A percentile compares a stretch with the other conserved stretches of the same genome.
These are phyloP conservation scores for Nycticryphes semicollaris DNA, from an alignment of 2,113 vertebrate genomes.

Conservation along the genomic window DNA sequence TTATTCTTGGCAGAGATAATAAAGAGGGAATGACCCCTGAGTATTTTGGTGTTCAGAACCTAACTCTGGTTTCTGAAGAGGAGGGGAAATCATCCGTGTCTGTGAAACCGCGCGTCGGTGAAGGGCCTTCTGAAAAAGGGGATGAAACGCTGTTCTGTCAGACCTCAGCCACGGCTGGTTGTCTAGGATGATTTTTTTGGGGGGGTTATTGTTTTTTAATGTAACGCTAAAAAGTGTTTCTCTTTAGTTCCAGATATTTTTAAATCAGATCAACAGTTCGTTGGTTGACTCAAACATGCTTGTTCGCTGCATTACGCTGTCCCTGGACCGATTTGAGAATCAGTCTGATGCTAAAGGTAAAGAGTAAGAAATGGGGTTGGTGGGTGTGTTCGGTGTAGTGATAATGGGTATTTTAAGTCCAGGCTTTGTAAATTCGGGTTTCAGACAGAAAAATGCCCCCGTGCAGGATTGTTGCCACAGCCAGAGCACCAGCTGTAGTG, in stretches of 20 bases:
- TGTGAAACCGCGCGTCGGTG: not conserved
- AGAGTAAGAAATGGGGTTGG: not conserved
- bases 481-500: not conserved
- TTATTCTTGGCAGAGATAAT: not conserved
- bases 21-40: not conserved
- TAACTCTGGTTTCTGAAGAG: not conserved
- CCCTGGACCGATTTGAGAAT: constrained; percentile 93
- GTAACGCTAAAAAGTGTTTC: not conserved
- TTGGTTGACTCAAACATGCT: constrained; percentile 99
- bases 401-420: not conserved
- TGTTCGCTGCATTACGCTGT: constrained; percentile 94
- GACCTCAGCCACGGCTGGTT: not conserved
- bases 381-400: no score
- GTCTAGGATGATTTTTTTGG: rapidly evolving
- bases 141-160: not conserved
- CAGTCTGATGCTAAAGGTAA: constrained; percentile 83
- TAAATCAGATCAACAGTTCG: constrained; percentile 97
- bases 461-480: not conserved
- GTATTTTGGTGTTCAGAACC: not conserved
- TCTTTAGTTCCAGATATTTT: constrained; percentile 92
- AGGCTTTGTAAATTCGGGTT: not conserved
- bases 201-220: not conserved
- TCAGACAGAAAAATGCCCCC: not conserved
- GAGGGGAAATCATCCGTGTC: not conserved
- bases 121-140: not conserved